Evolutionary conservation across 1,140 invertebrate species (phyloP), one percentile per base, ranked within the genome.

Genomic region (Zelostemma sp.): DNA sequence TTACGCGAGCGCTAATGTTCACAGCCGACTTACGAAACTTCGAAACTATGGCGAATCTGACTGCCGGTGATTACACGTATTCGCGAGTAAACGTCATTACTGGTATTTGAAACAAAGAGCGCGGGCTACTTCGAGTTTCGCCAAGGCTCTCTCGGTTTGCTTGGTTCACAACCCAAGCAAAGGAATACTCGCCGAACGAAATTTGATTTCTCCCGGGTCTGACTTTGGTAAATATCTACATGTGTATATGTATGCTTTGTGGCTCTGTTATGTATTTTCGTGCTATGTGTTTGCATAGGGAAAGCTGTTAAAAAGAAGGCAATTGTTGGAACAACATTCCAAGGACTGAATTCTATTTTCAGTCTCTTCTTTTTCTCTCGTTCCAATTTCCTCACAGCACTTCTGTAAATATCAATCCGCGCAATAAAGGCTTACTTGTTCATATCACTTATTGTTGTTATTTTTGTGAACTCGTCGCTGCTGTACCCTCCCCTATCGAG

Each of bases 131-230:
- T 46, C 41, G 3, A 45, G 33, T 55, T 55, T 31, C 6, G 14
- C 12, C 9, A 35, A 38, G 9, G 9, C 35, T 41, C 33, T n/a
- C n/a, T n/a, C n/a, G 33, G 46, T 48, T 59, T 9, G 19, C 48
- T 60, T 33, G 60, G 51, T 57, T 56, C n/a, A n/a, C n/a, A 45
- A 50, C 38, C 61, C 50, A 45, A 35, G 38, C 51, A 56, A 56
- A 56, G 54, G 48, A 40, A 43, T 38, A 55, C 18, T 31, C 47
- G 14, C 28, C 62, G 54, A 64, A 46, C 50, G 47, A 48, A 65
- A 65, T 41, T 43, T 47, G 62, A 65, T 58, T 65, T 58, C 48
- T 54, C 60, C 51, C 56, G 60, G 56, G 60, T 41, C 60, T 55
- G 62, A 55, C 58, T 21, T 58, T 58, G 62, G 62, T 65, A 58